Percentiles rank a stretch among this genome's conserved stretches.
These are phyloP conservation scores for Sinonovacula constricta DNA, from an alignment of 1,140 invertebrate genomes.

Conservation along the genomic window DNA sequence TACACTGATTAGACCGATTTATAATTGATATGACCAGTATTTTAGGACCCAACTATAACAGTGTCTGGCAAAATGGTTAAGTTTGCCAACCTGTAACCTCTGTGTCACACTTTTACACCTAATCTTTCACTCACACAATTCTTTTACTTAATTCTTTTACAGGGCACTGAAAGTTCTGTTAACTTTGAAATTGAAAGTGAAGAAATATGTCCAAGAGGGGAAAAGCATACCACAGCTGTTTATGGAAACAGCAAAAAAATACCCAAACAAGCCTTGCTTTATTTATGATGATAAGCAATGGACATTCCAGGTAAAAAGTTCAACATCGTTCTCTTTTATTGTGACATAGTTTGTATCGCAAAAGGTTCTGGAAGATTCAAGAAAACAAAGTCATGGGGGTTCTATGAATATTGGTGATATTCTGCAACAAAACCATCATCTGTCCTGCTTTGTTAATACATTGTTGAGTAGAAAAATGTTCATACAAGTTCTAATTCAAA, in stretches of 20 bases:
- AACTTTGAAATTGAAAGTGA: slow-evolving; percentile 43
- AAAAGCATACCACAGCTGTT: slow-evolving; percentile 38
- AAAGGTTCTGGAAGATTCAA: background rate
- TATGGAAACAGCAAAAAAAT: slow-evolving; percentile 33
- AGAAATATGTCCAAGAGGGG: slow-evolving; percentile 30
- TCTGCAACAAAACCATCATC: background rate
- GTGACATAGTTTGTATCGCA: background rate
- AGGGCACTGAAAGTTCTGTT: slow-evolving; percentile 41
- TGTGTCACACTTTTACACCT: no score
- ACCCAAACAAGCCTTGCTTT: slow-evolving; percentile 44
- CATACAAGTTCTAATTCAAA: background rate
- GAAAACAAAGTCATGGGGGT: background rate
- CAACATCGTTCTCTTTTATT: background rate
- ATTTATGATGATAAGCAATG: slow-evolving; percentile 44
- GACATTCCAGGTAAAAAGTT: slow-evolving; percentile 45
- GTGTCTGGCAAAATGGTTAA: no score
- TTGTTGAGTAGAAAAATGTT: background rate
- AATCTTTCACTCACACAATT: no score
- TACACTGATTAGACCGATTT: no score
- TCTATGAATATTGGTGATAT: background rate
- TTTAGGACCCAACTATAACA: no score
- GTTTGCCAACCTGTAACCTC: no score
- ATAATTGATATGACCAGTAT: no score
- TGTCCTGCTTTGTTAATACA: background rate
- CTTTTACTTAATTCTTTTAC: no score